Evolutionary conservation across 2,113 vertebrate species (phyloP), one percentile per base, ranked within the genome.

Genomic region (Oenanthe melanoleuca): DNA sequence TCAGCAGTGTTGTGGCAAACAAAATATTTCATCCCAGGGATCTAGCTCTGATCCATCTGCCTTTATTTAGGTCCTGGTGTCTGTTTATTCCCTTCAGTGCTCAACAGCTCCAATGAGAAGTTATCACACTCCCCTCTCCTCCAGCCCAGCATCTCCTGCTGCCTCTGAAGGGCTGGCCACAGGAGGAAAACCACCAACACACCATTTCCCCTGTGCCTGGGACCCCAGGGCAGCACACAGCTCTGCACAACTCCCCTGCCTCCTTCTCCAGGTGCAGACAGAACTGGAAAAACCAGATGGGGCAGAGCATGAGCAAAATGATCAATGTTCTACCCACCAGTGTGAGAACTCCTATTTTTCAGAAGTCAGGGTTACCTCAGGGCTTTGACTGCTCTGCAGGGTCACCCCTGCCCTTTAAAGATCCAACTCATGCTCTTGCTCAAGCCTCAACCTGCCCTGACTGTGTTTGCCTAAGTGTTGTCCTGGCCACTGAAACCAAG

Each of bases 11-110:
- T 90, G 56, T 55, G 60, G 91, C 94, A 96, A 92, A 90, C 84
- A 93, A 69, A 92, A 66, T 95, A 88, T 83, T 97, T 97, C 96
- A 97, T 94, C 57, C 79, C 6, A 10, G 78, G 81, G 92, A 80
- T 89, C 59, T 50, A 73, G 26, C 80, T 74, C 38, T 50, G 67
- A 74, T 86, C 73, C 55, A 63, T 69, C 89, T n/a, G 56, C 80
- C 94, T 97, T 89, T 91, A 74, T 70, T 87, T 24, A 42, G 88
- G 40, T 72, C 91, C 91, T 75, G 53, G 38, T 88, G 79, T 70
- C 82, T 88, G 80, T 77, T 92, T 57, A 49, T 64, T 90, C 86
- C 72, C 72, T 80, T 24, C 0, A 0, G 82, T 61, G 67, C 65
- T 80, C 71, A 86, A 37, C 5, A 5, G 52, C 67, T 74, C 72